Evolutionary conservation across 2,888 invertebrate species (phyloP).

Genomic region (Caenorhabditis parvicauda): DNA sequence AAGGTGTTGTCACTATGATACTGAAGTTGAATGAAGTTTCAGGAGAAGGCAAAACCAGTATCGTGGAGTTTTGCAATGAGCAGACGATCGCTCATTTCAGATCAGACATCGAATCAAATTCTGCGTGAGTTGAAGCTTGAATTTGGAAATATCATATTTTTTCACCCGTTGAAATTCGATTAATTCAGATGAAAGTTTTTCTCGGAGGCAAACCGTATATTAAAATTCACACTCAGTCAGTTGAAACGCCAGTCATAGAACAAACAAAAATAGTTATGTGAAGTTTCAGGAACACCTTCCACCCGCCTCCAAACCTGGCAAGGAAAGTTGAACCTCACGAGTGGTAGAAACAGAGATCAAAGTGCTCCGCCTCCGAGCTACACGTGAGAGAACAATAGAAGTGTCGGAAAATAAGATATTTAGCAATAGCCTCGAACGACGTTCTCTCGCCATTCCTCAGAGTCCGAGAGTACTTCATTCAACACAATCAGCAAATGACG

Average conservation of each 20-base stretch:
- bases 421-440: neutral
- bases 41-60: no score
- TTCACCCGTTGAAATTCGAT: no score
- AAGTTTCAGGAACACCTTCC: conserved; percentile 14
- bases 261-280: neutral
- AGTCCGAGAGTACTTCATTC: conserved; percentile 14
- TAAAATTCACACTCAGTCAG: neutral
- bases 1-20: neutral
- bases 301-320: conserved; percentile 39
- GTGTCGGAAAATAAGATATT: neutral
- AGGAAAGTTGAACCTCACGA: conserved; percentile 27
- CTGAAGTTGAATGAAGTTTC: neutral
- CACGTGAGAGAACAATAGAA: no score
- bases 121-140: no score
- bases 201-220: neutral
- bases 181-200: neutral
- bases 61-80: no score
- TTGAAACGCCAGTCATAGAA: neutral
- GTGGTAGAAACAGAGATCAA: conserved; percentile 29
- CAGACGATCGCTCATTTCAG: no score
- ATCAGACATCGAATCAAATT: no score
- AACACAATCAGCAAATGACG: conserved; percentile 29
- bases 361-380: conserved; percentile 42
- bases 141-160: no score
- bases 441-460: conserved; percentile 14